These are phyloP conservation scores for Drosophila nr. perissopoda DNA, from an alignment of 2,888 invertebrate genomes.

Conservation along the genomic window DNA sequence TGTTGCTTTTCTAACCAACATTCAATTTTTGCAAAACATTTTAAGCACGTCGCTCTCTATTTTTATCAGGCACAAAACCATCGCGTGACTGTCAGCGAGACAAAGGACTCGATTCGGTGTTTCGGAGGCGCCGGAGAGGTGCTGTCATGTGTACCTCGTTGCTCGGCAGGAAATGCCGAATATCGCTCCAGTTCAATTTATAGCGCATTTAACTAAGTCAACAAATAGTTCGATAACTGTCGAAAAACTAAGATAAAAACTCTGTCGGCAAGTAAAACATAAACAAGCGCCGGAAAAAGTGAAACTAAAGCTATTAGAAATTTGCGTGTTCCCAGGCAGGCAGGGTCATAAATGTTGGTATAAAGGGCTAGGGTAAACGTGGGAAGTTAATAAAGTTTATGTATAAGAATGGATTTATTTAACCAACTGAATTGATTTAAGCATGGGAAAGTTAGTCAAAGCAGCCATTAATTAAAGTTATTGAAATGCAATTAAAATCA, in stretches of 20 bases:
- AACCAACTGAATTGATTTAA: slow-evolving; percentile 12
- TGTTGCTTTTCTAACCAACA: slow-evolving; percentile 76
- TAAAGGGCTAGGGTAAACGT: neutral
- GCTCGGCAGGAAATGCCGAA: slow-evolving; percentile 36
- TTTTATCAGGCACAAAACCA: slow-evolving; percentile 61
- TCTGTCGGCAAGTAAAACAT: slow-evolving; percentile 32
- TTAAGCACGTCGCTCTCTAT: slow-evolving; percentile 64
- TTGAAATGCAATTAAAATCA: neutral
- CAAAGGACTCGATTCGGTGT: neutral
- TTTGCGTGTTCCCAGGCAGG: slow-evolving; percentile 51
- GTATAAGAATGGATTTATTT: slow-evolving; percentile 1
- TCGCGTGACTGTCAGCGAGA: slow-evolving; percentile 65
- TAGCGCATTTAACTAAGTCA: slow-evolving; percentile 69
- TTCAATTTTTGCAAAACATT: slow-evolving; percentile 70
- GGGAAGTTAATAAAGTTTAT: slow-evolving; percentile 5
- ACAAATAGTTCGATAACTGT: slow-evolving; percentile 63
- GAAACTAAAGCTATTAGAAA: slow-evolving; percentile 46
- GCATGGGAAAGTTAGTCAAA: no score
- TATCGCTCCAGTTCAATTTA: slow-evolving; percentile 66
- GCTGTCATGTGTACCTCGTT: slow-evolving; percentile 24
- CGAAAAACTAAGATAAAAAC: slow-evolving; percentile 50
- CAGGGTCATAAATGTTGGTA: neutral
- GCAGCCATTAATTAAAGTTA: neutral
- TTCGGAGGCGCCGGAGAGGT: neutral
- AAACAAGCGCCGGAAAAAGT: slow-evolving; percentile 28